Conservation (phyloP, 2,797 vertebrate species). For the Thamnophis elegans region DNA sequence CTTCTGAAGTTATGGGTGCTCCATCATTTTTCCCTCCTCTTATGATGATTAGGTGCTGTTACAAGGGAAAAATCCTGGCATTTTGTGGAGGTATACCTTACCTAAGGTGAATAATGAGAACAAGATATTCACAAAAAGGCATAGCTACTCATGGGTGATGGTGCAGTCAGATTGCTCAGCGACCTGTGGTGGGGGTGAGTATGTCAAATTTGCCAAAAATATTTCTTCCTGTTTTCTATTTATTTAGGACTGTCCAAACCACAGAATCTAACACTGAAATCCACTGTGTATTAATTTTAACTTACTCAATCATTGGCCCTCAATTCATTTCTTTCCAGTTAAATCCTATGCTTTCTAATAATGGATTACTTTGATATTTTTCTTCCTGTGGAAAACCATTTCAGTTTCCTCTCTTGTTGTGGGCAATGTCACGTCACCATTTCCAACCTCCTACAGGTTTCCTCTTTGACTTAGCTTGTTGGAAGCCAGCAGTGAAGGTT, state of each 20-base stretch:
- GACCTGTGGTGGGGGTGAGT: constrained; percentile 79
- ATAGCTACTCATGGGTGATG: constrained; percentile 83
- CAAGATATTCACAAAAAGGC: constrained; percentile 68
- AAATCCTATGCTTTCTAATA: not conserved
- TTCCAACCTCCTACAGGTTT: not conserved
- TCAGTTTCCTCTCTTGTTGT: not conserved
- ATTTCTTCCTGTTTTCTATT: not conserved
- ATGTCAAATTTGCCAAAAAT: not conserved
- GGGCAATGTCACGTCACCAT: not conserved
- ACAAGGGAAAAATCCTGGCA: constrained; percentile 93
- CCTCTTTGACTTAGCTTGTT: not conserved
- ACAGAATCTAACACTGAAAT: not conserved
- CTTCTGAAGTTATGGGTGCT: not conserved
- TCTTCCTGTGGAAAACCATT: not conserved
- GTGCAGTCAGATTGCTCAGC: constrained; percentile 88
- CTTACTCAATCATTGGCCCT: not conserved
- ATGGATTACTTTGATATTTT: not conserved
- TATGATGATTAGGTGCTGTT: constrained; percentile 80
- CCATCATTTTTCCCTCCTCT: constrained; percentile 5
- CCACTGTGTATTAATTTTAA: not conserved
- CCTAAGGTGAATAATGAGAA: constrained; percentile 73
- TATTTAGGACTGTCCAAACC: not conserved
- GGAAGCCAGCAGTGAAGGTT: not conserved
- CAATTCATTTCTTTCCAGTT: not conserved
- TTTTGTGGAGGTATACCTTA: constrained; percentile 91